A percentile compares a stretch with the other conserved stretches of the same genome.
Evolutionary conservation across 2,797 vertebrate genomes (phyloP).

Genomic region (Crocidura indochinensis): DNA sequence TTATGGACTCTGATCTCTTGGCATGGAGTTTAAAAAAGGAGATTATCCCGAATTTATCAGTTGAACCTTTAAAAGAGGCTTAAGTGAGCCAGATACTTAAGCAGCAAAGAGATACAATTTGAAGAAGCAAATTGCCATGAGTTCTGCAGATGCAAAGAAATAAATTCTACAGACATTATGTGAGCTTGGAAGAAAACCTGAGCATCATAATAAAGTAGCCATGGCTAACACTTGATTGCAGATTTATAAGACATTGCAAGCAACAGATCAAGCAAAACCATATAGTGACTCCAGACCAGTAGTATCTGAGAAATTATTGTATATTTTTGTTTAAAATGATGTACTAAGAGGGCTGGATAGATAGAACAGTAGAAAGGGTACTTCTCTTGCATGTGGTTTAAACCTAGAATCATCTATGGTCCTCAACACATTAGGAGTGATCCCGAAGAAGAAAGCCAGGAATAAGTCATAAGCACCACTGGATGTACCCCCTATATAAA

Average conservation of each 20-base stretch:
- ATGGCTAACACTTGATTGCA: background rate
- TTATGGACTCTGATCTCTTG: background rate
- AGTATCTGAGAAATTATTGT: background rate
- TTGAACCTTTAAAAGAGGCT: background rate
- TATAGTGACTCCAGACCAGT: background rate
- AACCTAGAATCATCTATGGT: no score
- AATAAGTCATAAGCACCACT: no score
- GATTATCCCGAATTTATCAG: background rate
- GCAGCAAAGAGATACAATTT: constrained; percentile 13
- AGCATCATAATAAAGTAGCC: background rate
- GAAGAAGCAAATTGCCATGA: constrained; percentile 17
- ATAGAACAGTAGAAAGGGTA: no score
- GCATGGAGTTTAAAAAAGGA: constrained; percentile 14
- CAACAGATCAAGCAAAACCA: background rate
- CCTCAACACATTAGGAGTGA: no score
- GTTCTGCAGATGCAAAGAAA: background rate
- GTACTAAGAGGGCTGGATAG: no score
- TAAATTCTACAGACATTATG: background rate
- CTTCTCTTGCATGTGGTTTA: no score
- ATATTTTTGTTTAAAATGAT: background rate
- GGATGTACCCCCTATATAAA: no score
- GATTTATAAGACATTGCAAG: background rate
- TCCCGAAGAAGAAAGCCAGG: no score
- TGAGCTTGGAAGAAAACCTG: background rate
- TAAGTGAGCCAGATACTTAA: background rate